Evolutionary conservation across 1,140 invertebrate species (phyloP), one percentile per base, ranked within the genome.

Genomic region (Lepidostoma basale): DNA sequence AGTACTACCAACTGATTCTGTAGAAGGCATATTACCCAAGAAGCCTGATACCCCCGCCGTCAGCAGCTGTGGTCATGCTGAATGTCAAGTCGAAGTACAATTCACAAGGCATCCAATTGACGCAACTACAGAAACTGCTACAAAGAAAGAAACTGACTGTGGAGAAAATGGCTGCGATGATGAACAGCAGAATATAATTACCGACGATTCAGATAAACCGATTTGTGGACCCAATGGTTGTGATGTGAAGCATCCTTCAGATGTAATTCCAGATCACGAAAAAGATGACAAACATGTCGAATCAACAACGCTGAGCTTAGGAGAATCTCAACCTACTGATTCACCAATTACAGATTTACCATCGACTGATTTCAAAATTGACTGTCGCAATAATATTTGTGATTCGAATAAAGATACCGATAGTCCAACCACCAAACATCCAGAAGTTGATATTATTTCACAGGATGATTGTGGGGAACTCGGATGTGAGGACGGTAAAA

Each of bases 1-100:
- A 47, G 70, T 73, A 12, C 60, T 73, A 26, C 70, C 70, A 28
- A 73, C 70, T 30, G 70, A 73, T 63, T 49, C 63, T 36, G 67
- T 73, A 22, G 69, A 72, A 5, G 70, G 69, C 42, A 62, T 65
- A 0, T 54, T 20, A 33, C 45, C 59, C 9, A 62, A 40, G n/a
- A 62, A 69, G 42, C 39, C 59, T 23, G 67, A 63, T 18, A 22
- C n/a, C 20, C 36, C 59, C 20, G 56, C 22, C 25, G 49, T 39
- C 12, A 60, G 23, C 33, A 58, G 39, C 6, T 68, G 66, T 56
- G 66, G 67, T 52, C 40, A 36, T 26, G 5, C 33, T 25, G 67
- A 62, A 26, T 73, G 70, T 33, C 56, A 67, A 68, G 70, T 66
- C 16, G 66, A 68, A 68, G 66, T 16, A 25, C 49, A 68, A 39